Base-by-base conservation (phyloP, 2,797 vertebrate species). In the Cossypha niveicapilla region DNA sequence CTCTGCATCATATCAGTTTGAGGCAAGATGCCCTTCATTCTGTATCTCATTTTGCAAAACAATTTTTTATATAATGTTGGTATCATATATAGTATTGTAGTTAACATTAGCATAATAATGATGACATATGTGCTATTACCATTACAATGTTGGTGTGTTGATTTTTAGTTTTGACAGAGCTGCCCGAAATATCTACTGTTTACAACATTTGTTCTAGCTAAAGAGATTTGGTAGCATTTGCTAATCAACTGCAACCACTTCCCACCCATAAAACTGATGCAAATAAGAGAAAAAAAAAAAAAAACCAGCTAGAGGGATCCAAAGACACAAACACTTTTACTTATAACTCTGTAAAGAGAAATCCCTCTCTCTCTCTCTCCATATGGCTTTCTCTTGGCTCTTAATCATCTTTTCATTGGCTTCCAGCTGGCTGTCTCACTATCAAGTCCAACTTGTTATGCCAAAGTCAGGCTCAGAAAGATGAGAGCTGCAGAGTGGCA, bases 311-410 rank as follows among this genome's bases (percentile, higher is more conserved):
- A 82, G 82, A 42, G 34, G 61, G 65, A 91, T 95, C 68, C 90
- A 94, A 94, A 96, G 96, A 93, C 83, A 90, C 86, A 96, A 95
- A 95, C 93, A 93, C 90, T 95, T 96, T 94, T 82, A 94, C 94
- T 96, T 93, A 57, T 72, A 96, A 95, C 53, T 95, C 77, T 67
- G 56, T 70, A 92, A 89, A 90, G 93, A 95, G 93, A 96, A 96
- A 96, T 83, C 81, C 94, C 83, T 82, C 92, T 95, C 93, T 37
- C 37, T 91, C 92, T 91, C 92, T 93, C 35, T 35, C 96, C 94
- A 95, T 95, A 95, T 96, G 95, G 78, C 93, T 96, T 86, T 89
- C 35, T 96, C 93, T 96, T 96, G 93, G 96, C 96, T 96, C 92
- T 83, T 92, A 80, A 89, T 93, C 94, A 91, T 94, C 84, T 95